Evolutionary conservation across 2,113 vertebrate genomes (phyloP).

Genomic region (Desmodus rotundus): DNA sequence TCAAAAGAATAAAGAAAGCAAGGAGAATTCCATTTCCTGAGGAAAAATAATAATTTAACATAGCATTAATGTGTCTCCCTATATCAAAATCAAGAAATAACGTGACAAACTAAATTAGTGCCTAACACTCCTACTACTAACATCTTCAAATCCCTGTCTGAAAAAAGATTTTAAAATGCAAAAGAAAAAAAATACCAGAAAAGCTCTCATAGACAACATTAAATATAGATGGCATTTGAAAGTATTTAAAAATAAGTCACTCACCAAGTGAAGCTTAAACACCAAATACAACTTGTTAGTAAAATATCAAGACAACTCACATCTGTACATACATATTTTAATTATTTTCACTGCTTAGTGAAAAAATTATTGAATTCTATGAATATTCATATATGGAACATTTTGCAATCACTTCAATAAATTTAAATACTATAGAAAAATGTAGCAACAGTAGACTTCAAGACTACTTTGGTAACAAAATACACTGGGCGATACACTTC

Average conservation of each 20-base stretch:
- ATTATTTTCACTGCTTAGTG: background rate
- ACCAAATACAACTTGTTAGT: constrained; percentile 66
- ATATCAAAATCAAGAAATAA: constrained; percentile 47
- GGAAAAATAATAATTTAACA: constrained; percentile 49
- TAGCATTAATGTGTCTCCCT: constrained; percentile 32
- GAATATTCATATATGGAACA: constrained; percentile 16
- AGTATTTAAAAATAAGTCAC: constrained; percentile 49
- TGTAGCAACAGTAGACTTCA: constrained; percentile 8
- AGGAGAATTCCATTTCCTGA: background rate
- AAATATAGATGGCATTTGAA: constrained; percentile 13
- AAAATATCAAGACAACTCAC: constrained; percentile 71
- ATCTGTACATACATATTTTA: constrained; percentile 69
- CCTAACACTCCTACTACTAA: constrained; percentile 22
- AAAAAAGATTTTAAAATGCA: constrained; percentile 43
- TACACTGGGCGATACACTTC: constrained; percentile 21
- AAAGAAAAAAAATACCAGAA: background rate
- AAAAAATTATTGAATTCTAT: constrained; percentile 35
- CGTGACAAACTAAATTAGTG: constrained; percentile 44
- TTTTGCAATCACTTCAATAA: constrained; percentile 41
- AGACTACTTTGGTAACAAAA: constrained; percentile 37
- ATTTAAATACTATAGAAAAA: constrained; percentile 34
- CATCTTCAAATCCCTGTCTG: constrained; percentile 6
- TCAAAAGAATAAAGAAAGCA: constrained; percentile 33
- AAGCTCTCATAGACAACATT: constrained; percentile 17
- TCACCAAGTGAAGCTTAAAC: constrained; percentile 37